Percentiles rank a stretch among this genome's conserved stretches.
phyloP scores from a whole-genome alignment of 2,113 vertebrate species.

The Thamnophis sirtalis region DNA sequence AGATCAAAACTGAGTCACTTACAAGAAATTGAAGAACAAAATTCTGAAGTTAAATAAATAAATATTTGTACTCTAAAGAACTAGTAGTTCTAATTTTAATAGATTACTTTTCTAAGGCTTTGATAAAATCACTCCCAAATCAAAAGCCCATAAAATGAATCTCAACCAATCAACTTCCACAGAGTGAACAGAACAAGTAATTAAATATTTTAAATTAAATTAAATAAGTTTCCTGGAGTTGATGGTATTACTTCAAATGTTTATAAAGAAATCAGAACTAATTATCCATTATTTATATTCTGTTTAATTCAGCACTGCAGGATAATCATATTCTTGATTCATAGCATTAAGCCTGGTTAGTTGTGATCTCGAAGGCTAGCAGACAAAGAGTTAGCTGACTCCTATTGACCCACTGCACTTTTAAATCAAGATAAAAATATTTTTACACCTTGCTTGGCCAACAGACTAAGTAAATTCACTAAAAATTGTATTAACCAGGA shows the following conservation, averaged over 20 bases:
- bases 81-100: not conserved
- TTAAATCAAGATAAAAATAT: not conserved
- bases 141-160: not conserved
- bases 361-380: not conserved
- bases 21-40: not conserved
- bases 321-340: not conserved
- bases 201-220: not conserved
- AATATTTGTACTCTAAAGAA: not conserved
- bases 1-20: not conserved
- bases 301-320: not conserved
- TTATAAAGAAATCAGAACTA: not conserved
- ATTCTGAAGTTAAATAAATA: not conserved
- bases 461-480: not conserved
- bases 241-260: not conserved
- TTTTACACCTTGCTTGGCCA: not conserved
- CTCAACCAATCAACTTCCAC: not conserved
- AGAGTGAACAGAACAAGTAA: not conserved
- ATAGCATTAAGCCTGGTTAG: not conserved
- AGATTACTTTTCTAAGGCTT: not conserved
- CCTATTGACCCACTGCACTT: not conserved
- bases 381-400: not conserved
- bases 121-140: not conserved
- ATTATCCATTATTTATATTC: not conserved
- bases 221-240: not conserved
- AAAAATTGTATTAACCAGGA: not conserved